Conservation (phyloP, 2,113 vertebrate species). For the Chaetura pelagica region DNA sequence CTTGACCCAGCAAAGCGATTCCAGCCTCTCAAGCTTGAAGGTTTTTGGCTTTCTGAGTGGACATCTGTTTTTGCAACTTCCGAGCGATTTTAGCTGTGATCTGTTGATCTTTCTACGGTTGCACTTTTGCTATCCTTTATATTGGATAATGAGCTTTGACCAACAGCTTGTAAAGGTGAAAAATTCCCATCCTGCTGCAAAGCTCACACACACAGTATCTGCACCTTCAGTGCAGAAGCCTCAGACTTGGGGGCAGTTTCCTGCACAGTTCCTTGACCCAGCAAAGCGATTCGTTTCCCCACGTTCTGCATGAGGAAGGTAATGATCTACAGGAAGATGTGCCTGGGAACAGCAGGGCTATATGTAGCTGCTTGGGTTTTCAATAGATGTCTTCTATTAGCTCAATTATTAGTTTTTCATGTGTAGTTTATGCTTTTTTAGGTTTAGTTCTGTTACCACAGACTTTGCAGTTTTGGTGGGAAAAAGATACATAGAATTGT, state of each 20-base stretch:
- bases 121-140: background rate
- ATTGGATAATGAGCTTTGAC: background rate
- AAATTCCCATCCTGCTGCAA: background rate
- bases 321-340: accelerated
- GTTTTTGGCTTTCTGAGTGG: background rate
- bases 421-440: background rate
- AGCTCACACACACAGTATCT: accelerated
- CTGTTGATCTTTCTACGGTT: background rate
- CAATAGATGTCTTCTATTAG: background rate
- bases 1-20: background rate
- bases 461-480: background rate
- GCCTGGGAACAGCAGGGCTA: background rate
- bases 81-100: accelerated
- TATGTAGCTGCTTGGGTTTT: background rate
- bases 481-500: background rate
- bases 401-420: background rate
- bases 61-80: background rate
- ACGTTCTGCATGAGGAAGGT: background rate
- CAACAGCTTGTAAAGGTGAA: background rate
- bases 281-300: background rate
- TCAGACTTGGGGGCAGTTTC: background rate
- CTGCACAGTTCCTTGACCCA: background rate
- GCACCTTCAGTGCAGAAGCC: background rate
- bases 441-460: background rate
- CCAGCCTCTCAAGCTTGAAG: accelerated